Percentiles rank a stretch among this genome's conserved stretches.
Conservation (phyloP, 2,797 vertebrate genomes). For the Champsocephalus esox region DNA sequence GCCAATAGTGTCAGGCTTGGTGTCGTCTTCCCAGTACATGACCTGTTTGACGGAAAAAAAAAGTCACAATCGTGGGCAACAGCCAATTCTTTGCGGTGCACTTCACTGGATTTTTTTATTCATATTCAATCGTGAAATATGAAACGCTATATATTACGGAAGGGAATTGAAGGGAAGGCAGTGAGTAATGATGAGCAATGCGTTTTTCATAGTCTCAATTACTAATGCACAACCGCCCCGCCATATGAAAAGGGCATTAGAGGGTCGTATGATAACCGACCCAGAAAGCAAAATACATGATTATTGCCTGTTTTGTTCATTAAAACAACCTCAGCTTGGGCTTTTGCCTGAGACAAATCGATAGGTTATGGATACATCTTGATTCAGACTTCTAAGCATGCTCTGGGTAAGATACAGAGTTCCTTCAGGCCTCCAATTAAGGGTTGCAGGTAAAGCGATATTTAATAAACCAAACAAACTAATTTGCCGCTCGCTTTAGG, state of each 20-base stretch:
- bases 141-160: constrained; percentile 59
- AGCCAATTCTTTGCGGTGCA: not conserved
- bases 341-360: constrained; percentile 9
- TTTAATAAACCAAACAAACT: constrained; percentile 64
- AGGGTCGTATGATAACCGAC: constrained; percentile 38
- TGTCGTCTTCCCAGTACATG: constrained; percentile 93
- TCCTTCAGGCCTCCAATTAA: constrained; percentile 59
- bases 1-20: constrained; percentile 90
- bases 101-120: constrained; percentile 47
- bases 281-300: constrained; percentile 11
- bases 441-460: constrained; percentile 46
- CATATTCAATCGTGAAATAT: constrained; percentile 47
- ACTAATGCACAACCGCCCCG: constrained; percentile 48
- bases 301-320: constrained; percentile 7
- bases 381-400: constrained; percentile 10
- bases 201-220: constrained; percentile 51
- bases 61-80: not conserved
- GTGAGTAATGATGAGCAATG: constrained; percentile 51
- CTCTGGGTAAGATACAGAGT: constrained; percentile 32
- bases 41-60: constrained; percentile 78
- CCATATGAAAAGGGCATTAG: constrained; percentile 38
- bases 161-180: not conserved
- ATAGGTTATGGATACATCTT: not conserved
- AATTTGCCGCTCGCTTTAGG: constrained; percentile 58
- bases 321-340: constrained; percentile 18